phyloP scores from a whole-genome alignment of 2,888 invertebrate genomes.

The Sinodicranocentrus sp. region DNA sequence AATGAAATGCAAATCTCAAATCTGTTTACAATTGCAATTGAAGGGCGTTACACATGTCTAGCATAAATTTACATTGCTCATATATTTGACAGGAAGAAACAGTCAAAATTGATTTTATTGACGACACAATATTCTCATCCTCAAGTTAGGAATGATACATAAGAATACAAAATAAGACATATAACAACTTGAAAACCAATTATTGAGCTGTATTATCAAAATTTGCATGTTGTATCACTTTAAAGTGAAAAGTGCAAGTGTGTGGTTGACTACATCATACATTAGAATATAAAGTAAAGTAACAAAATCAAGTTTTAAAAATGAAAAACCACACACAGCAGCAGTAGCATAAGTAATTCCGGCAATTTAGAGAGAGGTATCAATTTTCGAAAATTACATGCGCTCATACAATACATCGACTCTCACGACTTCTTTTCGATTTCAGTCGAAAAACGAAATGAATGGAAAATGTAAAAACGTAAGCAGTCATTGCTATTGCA shows the following conservation, averaged over 20 bases:
- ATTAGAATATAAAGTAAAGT: slow-evolving; percentile 5
- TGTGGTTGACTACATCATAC: neutral
- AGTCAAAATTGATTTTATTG: slow-evolving; percentile 56
- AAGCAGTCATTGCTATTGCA: neutral
- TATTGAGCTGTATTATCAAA: slow-evolving; percentile 2
- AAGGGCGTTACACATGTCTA: slow-evolving; percentile 33
- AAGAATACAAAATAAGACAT: too few relatives aligned
- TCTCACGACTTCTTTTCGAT: slow-evolving; percentile 57
- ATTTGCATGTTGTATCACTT: neutral
- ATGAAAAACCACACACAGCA: slow-evolving; percentile 20
- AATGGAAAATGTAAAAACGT: slow-evolving; percentile 30
- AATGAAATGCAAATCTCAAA: slow-evolving; percentile 20
- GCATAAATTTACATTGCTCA: slow-evolving; percentile 52
- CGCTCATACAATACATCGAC: slow-evolving; percentile 12
- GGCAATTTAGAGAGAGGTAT: slow-evolving; percentile 34
- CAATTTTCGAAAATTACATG: slow-evolving; percentile 48
- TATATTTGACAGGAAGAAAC: slow-evolving; percentile 40
- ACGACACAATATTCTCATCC: too few relatives aligned
- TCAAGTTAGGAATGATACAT: too few relatives aligned
- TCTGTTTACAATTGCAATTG: slow-evolving; percentile 41
- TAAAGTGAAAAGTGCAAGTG: slow-evolving; percentile 19
- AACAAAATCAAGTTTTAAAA: slow-evolving; percentile 61
- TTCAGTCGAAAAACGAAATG: slow-evolving; percentile 47
- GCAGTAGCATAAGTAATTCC: slow-evolving; percentile 10
- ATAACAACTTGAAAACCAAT: slow-evolving; percentile 22